A percentile compares a stretch with the other conserved stretches of the same genome.
These are phyloP conservation scores for Pristionchus japonicus DNA, from an alignment of 2,888 invertebrate species.

Conservation along the genomic window DNA sequence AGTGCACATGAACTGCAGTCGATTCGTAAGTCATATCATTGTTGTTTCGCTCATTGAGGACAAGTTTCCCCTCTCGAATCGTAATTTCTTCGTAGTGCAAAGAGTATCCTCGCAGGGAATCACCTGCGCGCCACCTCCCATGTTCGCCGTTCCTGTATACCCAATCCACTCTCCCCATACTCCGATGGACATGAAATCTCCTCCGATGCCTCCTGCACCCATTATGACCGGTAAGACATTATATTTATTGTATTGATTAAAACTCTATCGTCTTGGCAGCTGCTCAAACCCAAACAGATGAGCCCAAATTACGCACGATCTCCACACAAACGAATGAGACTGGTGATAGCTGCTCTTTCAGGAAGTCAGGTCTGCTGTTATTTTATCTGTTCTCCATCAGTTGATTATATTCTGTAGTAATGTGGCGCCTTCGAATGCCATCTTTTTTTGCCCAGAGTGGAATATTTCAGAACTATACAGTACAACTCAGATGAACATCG, in stretches of 20 bases:
- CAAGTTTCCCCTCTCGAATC: not conserved
- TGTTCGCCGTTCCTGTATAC: not conserved
- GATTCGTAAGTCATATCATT: constrained; percentile 8
- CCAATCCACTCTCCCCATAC: not conserved
- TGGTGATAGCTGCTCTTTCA: not conserved
- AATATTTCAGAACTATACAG: not conserved
- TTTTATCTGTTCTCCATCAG: too few relatives aligned
- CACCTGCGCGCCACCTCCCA: not conserved
- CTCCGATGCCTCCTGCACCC: not conserved
- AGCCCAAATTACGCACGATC: not conserved
- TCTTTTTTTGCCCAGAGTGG: not conserved
- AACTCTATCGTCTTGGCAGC: not conserved
- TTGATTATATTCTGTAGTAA: too few relatives aligned
- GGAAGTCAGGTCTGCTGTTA: not conserved
- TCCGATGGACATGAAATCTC: not conserved
- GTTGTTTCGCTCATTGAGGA: too few relatives aligned
- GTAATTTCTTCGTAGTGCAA: not conserved
- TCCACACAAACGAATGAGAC: not conserved
- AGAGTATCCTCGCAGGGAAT: not conserved
- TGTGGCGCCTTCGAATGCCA: too few relatives aligned
- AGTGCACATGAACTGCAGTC: not conserved
- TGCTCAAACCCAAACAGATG: not conserved
- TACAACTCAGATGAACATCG: not conserved
- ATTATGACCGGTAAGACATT: not conserved
- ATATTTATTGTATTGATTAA: not conserved